Evolutionary conservation across 2,888 invertebrate species (phyloP), one percentile per base, ranked within the genome.

Genomic region (Andrena haemorrhoa): DNA sequence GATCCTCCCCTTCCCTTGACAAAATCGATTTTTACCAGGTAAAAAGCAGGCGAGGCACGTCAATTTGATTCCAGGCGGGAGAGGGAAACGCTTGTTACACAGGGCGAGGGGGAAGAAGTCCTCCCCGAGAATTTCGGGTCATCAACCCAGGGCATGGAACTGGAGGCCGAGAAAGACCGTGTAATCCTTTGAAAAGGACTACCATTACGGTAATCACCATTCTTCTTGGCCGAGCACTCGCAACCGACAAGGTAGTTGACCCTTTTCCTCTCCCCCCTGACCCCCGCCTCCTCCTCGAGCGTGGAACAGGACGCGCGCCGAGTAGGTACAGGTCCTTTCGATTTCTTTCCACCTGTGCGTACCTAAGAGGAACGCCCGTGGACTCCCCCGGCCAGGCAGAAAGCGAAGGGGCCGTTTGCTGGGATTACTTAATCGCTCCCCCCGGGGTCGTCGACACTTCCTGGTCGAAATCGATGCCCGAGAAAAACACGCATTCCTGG

Each of bases 121-220:
- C 65, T 69, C 61, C 73, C 70, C 73, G 26, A 81, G 66, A 47
- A 78, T 80, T 75, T 63, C 66, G 66, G 70, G 79, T 75, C 68
- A 76, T 73, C 79, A 75, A 87, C 78, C 79, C 29, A 20, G 7
- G 51, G 35, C 68, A 65, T 61, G 26, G 53, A 73, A 56, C 71
- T n/a, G 58, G 20, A 76, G 70, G 68, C 63, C 72, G 76, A 83
- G 73, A 65, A 76, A 83, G 78, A 78, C 31, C 68, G 72, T 74
- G 72, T 66, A 79, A 79, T 87, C 74, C 78, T 78, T 82, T 63
- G 84, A 83, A 75, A 75, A 81, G 71, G 78, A 88, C 83, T 83
- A 86, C 75, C 86, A 88, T 86, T 86, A 75, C 81, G 61, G 75
- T 88, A 88, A 86, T 88, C 83, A 82, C 78, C 80, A 83, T 88